These are phyloP conservation scores for Calcarius lapponicus DNA, from an alignment of 2,797 vertebrate genomes.

Conservation along the genomic window DNA sequence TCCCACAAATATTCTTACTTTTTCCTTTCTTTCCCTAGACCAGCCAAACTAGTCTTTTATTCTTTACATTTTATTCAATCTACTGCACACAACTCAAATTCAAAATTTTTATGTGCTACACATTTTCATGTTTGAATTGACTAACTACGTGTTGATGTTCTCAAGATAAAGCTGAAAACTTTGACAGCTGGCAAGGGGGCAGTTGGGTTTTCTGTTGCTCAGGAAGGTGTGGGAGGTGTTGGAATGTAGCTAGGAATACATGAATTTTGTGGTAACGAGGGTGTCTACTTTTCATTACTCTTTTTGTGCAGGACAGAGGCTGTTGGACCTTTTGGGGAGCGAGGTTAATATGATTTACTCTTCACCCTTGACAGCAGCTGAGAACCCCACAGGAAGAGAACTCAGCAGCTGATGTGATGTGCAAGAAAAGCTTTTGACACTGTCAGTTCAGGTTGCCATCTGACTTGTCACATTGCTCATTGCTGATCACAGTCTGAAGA, in stretches of 20 bases:
- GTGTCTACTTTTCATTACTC: conserved; percentile 38
- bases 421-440: not conserved
- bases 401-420: not conserved
- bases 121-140: conserved; percentile 62
- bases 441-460: not conserved
- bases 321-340: not conserved
- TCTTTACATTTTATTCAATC: not conserved
- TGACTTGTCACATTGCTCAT: not conserved
- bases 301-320: conserved; percentile 36
- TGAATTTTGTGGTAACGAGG: conserved; percentile 26
- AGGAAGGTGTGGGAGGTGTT: conserved; percentile 65
- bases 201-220: conserved; percentile 65
- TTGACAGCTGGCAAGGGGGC: conserved; percentile 69
- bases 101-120: conserved; percentile 5
- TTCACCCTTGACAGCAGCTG: not conserved
- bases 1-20: not conserved
- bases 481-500: not conserved
- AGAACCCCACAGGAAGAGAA: not conserved
- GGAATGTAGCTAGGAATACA: conserved; percentile 52
- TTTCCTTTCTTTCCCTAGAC: not conserved
- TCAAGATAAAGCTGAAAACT: conserved; percentile 66
- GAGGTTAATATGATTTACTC: not conserved
- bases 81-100: not conserved
- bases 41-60: not conserved
- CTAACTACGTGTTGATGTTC: conserved; percentile 65